Conservation (phyloP, 2,113 vertebrate species). For the Danionella cerebrum region DNA sequence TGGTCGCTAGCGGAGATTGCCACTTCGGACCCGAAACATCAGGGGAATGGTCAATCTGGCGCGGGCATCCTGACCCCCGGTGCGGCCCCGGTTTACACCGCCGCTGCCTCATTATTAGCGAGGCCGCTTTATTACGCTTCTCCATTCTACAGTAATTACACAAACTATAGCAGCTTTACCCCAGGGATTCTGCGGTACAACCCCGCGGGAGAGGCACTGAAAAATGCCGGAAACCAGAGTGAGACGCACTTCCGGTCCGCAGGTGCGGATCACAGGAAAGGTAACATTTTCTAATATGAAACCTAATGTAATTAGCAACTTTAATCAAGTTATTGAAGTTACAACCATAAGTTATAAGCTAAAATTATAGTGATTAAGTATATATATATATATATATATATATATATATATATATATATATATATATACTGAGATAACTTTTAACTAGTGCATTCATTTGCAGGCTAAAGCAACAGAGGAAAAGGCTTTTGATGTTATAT, state of each 20-base stretch:
- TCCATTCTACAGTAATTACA: conserved; percentile 96
- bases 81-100: conserved; percentile 75
- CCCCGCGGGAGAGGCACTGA: conserved; percentile 77
- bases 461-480: no score
- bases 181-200: conserved; percentile 91
- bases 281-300: no score
- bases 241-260: conserved; percentile 82
- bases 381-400: no score
- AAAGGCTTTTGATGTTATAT: no score
- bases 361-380: no score
- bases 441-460: no score
- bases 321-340: no score
- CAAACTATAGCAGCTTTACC: conserved; percentile 96
- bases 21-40: conserved; percentile 90
- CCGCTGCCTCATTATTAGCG: conserved; percentile 87
- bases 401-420: no score
- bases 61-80: conserved; percentile 70
- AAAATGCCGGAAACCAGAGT: conserved; percentile 72
- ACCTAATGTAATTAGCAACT: no score
- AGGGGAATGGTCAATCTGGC: conserved; percentile 61
- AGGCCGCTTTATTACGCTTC: conserved; percentile 96
- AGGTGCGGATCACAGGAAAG: no score
- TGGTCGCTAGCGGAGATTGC: conserved; percentile 98
- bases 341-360: no score
- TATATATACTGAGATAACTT: no score